A percentile compares a stretch with the other conserved stretches of the same genome.
These are phyloP conservation scores for Adineta ricciae DNA, from an alignment of 2,888 invertebrate genomes.

Conservation along the genomic window DNA sequence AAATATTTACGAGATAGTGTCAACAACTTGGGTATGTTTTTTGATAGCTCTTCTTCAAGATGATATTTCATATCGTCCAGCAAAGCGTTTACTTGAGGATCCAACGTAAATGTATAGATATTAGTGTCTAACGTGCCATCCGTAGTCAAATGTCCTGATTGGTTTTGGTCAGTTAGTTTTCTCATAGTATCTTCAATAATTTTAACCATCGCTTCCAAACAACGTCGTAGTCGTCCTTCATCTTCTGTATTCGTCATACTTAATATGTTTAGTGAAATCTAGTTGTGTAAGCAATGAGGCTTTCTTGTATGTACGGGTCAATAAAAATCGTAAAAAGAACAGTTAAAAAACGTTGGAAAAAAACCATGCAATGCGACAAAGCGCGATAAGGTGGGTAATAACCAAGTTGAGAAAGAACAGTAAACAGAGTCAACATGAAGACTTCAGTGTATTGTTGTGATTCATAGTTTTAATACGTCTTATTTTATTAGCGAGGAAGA, in stretches of 20 bases:
- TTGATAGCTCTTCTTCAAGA: neutral
- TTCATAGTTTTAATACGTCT: no score
- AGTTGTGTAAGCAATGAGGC: neutral
- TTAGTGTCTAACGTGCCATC: neutral
- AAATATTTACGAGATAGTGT: neutral
- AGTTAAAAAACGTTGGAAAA: neutral
- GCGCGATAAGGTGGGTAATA: neutral
- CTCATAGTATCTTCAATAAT: no score
- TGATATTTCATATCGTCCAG: neutral
- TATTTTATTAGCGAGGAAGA: neutral
- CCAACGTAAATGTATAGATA: neutral
- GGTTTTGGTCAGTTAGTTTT: no score
- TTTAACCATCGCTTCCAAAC: no score
- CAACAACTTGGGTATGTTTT: neutral
- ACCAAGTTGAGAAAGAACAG: neutral
- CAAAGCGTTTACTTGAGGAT: neutral
- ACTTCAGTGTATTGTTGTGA: no score
- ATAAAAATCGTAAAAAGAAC: neutral
- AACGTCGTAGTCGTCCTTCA: no score
- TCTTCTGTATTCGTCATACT: no score
- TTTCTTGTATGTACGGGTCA: neutral
- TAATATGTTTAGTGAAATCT: neutral
- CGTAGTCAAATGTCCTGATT: neutral
- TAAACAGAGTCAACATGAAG: neutral
- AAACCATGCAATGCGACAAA: neutral